Percentiles rank a stretch among this genome's conserved stretches.
phyloP scores from a whole-genome alignment of 1,140 invertebrate species.

The Trachymyrmex septentrionalis region DNA sequence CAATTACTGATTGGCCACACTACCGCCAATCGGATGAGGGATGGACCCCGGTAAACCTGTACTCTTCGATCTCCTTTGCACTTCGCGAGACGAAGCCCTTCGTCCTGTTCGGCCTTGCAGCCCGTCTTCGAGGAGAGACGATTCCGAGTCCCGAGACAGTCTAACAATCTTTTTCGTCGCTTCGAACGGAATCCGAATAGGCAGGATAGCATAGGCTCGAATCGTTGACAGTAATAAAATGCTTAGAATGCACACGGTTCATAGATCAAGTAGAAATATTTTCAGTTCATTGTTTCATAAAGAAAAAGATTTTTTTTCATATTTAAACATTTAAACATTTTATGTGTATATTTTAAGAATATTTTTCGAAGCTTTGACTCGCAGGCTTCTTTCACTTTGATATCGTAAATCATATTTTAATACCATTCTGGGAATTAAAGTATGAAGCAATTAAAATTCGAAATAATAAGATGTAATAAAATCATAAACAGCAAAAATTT shows the following conservation, averaged over 20 bases:
- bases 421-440: neutral
- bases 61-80: conserved; percentile 48
- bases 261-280: neutral
- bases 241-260: neutral
- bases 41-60: conserved; percentile 67
- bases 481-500: neutral
- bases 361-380: neutral
- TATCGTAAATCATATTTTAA: neutral
- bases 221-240: conserved; percentile 17
- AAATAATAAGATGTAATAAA: neutral
- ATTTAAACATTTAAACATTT: neutral
- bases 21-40: conserved; percentile 78
- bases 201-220: conserved; percentile 13
- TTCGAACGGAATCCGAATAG: neutral
- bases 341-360: neutral
- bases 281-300: neutral
- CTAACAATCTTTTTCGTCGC: conserved; percentile 26
- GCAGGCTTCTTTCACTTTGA: neutral
- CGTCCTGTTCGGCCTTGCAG: conserved; percentile 17
- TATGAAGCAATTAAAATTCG: conserved; percentile 5
- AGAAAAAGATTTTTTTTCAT: neutral
- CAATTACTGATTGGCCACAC: conserved; percentile 82
- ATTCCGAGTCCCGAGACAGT: neutral
- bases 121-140: neutral
- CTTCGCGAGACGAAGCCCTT: conserved; percentile 43